Conservation (phyloP, 1,140 invertebrate genomes). For the Vanessa atalanta region DNA sequence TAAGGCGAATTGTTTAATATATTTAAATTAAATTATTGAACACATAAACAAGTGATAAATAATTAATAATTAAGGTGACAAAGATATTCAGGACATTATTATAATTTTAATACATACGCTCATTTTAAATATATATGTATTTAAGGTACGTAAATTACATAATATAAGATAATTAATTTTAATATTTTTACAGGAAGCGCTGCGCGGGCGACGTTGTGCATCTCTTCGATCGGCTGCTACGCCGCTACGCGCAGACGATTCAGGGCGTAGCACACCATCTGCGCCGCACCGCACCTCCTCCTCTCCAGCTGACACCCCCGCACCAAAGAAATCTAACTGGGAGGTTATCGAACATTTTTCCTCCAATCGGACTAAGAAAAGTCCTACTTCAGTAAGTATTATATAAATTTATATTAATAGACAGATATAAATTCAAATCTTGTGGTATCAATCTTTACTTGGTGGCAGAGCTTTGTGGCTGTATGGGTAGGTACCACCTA, state of each 20-base stretch:
- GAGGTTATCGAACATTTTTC: conserved; percentile 92
- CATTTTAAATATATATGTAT: neutral
- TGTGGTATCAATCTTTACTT: too few relatives aligned
- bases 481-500: too few relatives aligned
- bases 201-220: conserved; percentile 67
- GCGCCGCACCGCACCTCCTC: conserved; percentile 59
- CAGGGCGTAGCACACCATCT: conserved; percentile 67
- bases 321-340: conserved; percentile 90
- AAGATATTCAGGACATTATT: too few relatives aligned
- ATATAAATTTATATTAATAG: neutral
- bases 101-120: too few relatives aligned
- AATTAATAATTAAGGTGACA: too few relatives aligned
- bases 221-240: conserved; percentile 62
- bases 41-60: too few relatives aligned
- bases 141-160: neutral
- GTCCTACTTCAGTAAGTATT: conserved; percentile 65
- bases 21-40: too few relatives aligned
- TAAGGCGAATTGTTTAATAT: too few relatives aligned
- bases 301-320: conserved; percentile 77
- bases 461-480: too few relatives aligned
- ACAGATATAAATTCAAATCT: too few relatives aligned
- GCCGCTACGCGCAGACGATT: conserved; percentile 57
- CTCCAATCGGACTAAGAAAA: conserved; percentile 63
- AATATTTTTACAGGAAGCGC: conserved; percentile 52
- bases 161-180: neutral